A percentile compares a stretch with the other conserved stretches of the same genome.
Conservation (phyloP, 2,888 invertebrate genomes). For the Drosophila buzzatii region DNA sequence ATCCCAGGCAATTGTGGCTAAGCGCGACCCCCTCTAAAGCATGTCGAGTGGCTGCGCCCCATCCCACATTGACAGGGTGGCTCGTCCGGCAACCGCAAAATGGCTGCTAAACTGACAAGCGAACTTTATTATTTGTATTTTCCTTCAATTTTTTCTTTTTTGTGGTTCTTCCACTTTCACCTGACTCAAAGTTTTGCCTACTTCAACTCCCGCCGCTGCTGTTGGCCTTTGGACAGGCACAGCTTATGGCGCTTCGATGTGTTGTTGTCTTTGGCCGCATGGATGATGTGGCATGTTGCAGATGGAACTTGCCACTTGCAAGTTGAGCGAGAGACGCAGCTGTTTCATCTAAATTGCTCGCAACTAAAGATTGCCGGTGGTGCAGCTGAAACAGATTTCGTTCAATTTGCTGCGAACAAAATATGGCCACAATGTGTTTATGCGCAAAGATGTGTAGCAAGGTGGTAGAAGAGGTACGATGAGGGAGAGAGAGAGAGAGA, state of each 20-base stretch:
- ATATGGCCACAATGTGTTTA: constrained; percentile 70
- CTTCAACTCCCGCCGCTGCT: background rate
- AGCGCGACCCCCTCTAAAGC: constrained; percentile 33
- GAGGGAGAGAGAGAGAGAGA: background rate
- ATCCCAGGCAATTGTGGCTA: constrained; percentile 74
- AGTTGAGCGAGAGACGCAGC: constrained; percentile 50
- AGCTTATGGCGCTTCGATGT: constrained; percentile 70
- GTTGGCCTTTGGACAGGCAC: constrained; percentile 40
- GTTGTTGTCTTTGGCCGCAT: constrained; percentile 54
- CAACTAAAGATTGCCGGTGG: constrained; percentile 31
- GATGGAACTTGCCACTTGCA: constrained; percentile 41
- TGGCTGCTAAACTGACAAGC: constrained; percentile 85
- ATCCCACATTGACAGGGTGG: constrained; percentile 5
- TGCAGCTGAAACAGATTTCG: constrained; percentile 15
- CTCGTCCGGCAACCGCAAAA: constrained; percentile 81
- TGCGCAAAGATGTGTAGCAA: constrained; percentile 67
- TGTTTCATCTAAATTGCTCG: constrained; percentile 69
- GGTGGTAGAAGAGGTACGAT: background rate
- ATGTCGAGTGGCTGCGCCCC: constrained; percentile 30
- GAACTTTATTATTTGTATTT: constrained; percentile 81
- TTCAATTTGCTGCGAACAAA: constrained; percentile 75
- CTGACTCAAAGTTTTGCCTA: constrained; percentile 37
- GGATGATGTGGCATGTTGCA: constrained; percentile 61
- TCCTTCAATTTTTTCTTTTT: constrained; percentile 49
- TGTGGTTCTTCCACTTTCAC: background rate